These are phyloP conservation scores for Adelosebastes latens DNA, from an alignment of 2,797 vertebrate genomes.

Conservation along the genomic window DNA sequence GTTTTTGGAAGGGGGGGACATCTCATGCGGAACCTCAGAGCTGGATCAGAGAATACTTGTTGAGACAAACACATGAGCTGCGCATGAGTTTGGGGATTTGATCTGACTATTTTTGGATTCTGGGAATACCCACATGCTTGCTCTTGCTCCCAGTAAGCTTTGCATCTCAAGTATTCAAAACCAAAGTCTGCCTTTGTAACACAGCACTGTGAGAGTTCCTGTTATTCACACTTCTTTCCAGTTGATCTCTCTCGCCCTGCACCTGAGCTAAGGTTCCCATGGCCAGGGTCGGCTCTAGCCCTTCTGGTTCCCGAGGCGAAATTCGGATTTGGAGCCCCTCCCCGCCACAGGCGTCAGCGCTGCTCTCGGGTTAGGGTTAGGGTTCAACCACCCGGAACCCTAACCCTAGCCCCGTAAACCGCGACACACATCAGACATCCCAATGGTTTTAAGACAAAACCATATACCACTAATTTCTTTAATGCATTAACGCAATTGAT, in stretches of 20 bases:
- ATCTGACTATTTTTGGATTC: constrained; percentile 13
- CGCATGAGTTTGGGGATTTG: constrained; percentile 14
- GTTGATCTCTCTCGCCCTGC: background rate
- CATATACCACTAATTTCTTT: too few relatives aligned
- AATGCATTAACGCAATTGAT: too few relatives aligned
- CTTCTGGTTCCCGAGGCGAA: too few relatives aligned
- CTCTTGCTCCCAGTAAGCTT: constrained; percentile 5
- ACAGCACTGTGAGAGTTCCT: background rate
- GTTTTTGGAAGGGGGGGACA: constrained; percentile 3
- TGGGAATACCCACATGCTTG: background rate
- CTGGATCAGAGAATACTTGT: constrained; percentile 3
- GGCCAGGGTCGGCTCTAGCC: too few relatives aligned
- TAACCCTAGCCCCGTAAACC: too few relatives aligned
- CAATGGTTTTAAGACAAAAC: too few relatives aligned
- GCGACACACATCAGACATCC: too few relatives aligned
- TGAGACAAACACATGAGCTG: constrained; percentile 21
- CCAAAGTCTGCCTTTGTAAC: constrained; percentile 5
- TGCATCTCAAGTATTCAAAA: background rate
- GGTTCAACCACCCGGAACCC: too few relatives aligned
- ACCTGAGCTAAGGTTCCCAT: constrained; percentile 1
- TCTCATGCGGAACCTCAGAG: constrained; percentile 8
- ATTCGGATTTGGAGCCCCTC: too few relatives aligned
- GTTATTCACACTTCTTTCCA: background rate
- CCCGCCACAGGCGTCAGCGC: too few relatives aligned
- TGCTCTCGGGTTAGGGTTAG: too few relatives aligned